Evolutionary conservation across 2,113 vertebrate genomes (phyloP), one percentile per base, ranked within the genome.

Genomic region (Podarcis muralis): DNA sequence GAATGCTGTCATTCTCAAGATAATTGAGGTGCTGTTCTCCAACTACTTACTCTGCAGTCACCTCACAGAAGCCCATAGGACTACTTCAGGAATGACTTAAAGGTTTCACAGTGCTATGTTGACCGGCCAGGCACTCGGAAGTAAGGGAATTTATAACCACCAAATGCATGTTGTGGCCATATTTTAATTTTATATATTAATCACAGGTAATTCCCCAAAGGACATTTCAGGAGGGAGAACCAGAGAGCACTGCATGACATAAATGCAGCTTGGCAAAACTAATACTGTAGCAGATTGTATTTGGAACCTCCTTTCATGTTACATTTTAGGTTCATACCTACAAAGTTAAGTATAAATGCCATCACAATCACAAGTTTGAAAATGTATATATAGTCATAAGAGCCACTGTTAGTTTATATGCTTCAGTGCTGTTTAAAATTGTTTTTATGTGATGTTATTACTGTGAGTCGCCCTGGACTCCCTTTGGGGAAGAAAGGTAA

Each of bases 141-240:
- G 62, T 66, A 30, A 78, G 76, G 76, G 78, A 84, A 75, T 27
- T 72, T 37, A n/a, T 86, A 66, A 83, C 48, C 82, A 72, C 30
- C 27, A 89, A 80, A 80, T 65, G 66, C 30, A 57, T 68, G 35
- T 32, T 59, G 13, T 48, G 87, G 30, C 8, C 8, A 23, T 43
- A 18, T 85, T 82, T n/a, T 71, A 71, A 11, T 80, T 32, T 59
- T 84, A 59, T 69, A 80, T 40, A 62, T 80, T 84, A 80, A 85
- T 43, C 35, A 62, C 32, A 71, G 35, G 69, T 71, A 12, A 89
- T 72, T 62, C 40, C 7, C 53, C 37, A 12, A 62, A 57, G 59
- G 40, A 13, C 30, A 27, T 25, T 35, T 59, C 53, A 75, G 9
- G 2, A 37, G 43, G n/a, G 22, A 53, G 57, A 69, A 59, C n/a